Percentiles rank a stretch among this genome's conserved stretches.
Evolutionary conservation across 2,888 invertebrate species (phyloP).

Genomic region (Tethea ocularis): DNA sequence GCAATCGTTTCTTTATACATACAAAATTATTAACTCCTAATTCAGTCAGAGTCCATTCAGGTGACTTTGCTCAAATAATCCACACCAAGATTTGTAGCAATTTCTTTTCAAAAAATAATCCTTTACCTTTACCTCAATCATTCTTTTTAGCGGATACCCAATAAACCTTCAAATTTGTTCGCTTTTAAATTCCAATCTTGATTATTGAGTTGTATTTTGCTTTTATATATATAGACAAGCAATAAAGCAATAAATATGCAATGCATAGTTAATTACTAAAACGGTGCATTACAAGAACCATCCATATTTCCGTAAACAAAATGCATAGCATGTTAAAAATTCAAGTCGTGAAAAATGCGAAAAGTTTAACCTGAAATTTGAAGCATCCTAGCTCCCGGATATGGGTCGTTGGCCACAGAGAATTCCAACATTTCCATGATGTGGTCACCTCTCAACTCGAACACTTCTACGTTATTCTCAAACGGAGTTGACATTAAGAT

Average conservation of each 20-base stretch:
- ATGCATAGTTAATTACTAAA: neutral
- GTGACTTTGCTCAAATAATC: too few species aligned
- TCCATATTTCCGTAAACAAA: neutral
- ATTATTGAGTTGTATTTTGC: too few species aligned
- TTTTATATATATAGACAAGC: too few species aligned
- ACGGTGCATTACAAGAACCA: neutral
- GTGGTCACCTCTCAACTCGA: conserved; percentile 87
- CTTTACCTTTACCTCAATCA: too few species aligned
- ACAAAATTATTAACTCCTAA: too few species aligned
- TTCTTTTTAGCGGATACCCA: too few species aligned
- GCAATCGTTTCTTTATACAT: too few species aligned
- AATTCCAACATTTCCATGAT: conserved; percentile 86
- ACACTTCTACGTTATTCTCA: conserved; percentile 88
- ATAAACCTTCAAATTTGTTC: too few species aligned
- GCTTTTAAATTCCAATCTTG: too few species aligned
- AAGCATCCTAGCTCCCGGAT: conserved; percentile 76
- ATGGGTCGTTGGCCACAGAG: conserved; percentile 72
- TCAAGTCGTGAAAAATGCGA: conserved; percentile 30
- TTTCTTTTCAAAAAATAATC: too few species aligned
- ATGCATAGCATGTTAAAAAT: neutral
- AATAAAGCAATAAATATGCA: neutral
- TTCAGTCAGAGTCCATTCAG: too few species aligned
- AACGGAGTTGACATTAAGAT: conserved; percentile 89
- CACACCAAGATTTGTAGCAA: too few species aligned
- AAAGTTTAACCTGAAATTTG: conserved; percentile 83